Base-by-base conservation (phyloP, 1,140 invertebrate species). In the Drosophila baimaii region DNA sequence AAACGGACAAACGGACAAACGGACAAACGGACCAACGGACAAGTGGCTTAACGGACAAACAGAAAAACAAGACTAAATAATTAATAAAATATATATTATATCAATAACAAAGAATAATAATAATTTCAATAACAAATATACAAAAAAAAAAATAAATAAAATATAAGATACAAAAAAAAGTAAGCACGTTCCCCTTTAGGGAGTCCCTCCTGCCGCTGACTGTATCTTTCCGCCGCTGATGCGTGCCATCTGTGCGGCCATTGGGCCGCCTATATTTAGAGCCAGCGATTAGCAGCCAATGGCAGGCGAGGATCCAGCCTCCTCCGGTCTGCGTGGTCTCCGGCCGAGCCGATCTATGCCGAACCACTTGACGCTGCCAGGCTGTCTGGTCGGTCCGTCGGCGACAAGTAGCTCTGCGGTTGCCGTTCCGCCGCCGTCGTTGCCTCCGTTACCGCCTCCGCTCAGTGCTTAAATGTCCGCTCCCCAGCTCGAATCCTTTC, bases 211-310 rank as follows among this genome's bases (percentile, higher is more conserved):
- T 58, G 63, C 33, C 13, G 29, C 29, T 8, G 29, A 44, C 31
- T 66, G 35, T 66, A 44, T 44, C 65, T 69, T 49, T 35, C 5
- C 19, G 2, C n/a, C 66, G 49, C 65, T 88, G 84, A 88, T 79
- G 77, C 41, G 41, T 37, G 51, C 52, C 84, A 89, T 88, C 84
- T 89, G 84, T 59, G 77, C 81, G 41, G 47, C 84, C 51, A 89
- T 89, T 89, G 84, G 85, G 61, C 43, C 55, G 23, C 69, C 70
- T 90, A 89, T 69, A 66, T 90, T 70, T 84, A 84, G 80, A 37
- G 13, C n/a, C 49, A 63, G 80, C 85, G 85, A 90, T 90, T 90
- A 90, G 84, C 84, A 89, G 81, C 84, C 84, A 89, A 89, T 89
- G 85, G 80, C 77, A 76, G 43, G 13, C 39, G 47, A 58, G 23